These are phyloP conservation scores for Nasonia giraulti DNA, from an alignment of 1,140 invertebrate genomes.

Conservation along the genomic window DNA sequence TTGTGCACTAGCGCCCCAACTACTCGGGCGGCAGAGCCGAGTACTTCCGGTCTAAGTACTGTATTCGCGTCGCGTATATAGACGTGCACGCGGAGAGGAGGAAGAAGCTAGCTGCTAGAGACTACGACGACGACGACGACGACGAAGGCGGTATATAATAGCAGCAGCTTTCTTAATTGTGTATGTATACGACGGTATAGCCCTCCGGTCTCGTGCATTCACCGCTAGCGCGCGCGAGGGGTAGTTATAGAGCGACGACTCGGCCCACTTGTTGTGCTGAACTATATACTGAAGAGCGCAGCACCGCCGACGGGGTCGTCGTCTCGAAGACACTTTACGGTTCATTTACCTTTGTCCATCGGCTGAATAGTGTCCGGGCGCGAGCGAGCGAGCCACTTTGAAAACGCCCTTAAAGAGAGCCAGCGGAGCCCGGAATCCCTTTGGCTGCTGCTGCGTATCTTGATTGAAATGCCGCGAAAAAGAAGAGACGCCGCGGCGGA, in stretches of 20 bases:
- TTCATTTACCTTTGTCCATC: slow-evolving; percentile 54
- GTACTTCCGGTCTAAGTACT: slow-evolving; percentile 35
- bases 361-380: not conserved
- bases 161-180: slow-evolving; percentile 41
- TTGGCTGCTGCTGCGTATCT: slow-evolving; percentile 31
- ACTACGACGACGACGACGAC: not conserved
- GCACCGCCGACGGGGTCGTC: not conserved
- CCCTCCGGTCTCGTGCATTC: not conserved
- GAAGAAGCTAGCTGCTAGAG: not conserved
- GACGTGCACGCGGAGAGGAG: not conserved
- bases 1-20: slow-evolving; percentile 17
- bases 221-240: not conserved
- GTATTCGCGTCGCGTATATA: not conserved
- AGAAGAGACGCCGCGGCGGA: not conserved
- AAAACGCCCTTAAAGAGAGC: slow-evolving; percentile 29
- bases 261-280: slow-evolving; percentile 22
- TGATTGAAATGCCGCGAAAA: slow-evolving; percentile 22
- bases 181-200: not conserved
- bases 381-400: slow-evolving; percentile 6
- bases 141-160: not conserved
- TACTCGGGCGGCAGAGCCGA: slow-evolving; percentile 9
- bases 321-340: slow-evolving; percentile 52
- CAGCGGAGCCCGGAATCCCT: not conserved
- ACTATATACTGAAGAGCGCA: not conserved
- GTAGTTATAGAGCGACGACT: not conserved